phyloP scores from a whole-genome alignment of 2,888 invertebrate species.

The Halictus ligatus region DNA sequence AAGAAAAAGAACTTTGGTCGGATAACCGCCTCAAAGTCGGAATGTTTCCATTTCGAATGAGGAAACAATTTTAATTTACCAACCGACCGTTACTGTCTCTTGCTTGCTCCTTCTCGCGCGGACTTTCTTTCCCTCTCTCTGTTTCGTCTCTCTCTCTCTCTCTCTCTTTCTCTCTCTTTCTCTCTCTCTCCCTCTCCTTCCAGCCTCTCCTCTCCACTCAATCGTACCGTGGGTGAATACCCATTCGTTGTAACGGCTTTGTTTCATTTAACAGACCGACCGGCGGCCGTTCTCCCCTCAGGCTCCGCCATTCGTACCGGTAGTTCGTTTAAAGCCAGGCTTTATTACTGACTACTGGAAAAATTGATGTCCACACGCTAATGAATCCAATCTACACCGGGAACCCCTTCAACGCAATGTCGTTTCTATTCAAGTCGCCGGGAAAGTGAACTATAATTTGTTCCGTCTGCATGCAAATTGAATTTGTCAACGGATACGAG shows the following conservation, averaged over 20 bases:
- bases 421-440: slow-evolving; percentile 63
- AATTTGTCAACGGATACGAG: slow-evolving; percentile 59
- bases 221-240: slow-evolving; percentile 71
- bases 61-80: slow-evolving; percentile 80
- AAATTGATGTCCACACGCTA: slow-evolving; percentile 79
- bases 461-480: slow-evolving; percentile 63
- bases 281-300: slow-evolving; percentile 71
- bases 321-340: slow-evolving; percentile 78
- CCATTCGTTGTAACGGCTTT: slow-evolving; percentile 82
- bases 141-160: slow-evolving; percentile 31
- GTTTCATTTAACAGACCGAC: slow-evolving; percentile 81
- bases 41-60: slow-evolving; percentile 77
- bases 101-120: slow-evolving; percentile 34
- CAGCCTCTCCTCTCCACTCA: slow-evolving; percentile 43
- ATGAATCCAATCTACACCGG: slow-evolving; percentile 74
- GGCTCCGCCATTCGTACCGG: slow-evolving; percentile 68
- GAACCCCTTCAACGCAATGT: slow-evolving; percentile 60
- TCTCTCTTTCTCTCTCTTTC: slow-evolving; percentile 36
- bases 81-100: slow-evolving; percentile 64
- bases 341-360: slow-evolving; percentile 82
- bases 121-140: slow-evolving; percentile 40
- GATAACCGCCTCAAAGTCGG: slow-evolving; percentile 56
- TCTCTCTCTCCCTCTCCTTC: slow-evolving; percentile 37
- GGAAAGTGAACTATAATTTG: slow-evolving; percentile 61
- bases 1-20: slow-evolving; percentile 47